These are phyloP conservation scores for Bombus turneri DNA, from an alignment of 1,140 invertebrate genomes.

Conservation along the genomic window DNA sequence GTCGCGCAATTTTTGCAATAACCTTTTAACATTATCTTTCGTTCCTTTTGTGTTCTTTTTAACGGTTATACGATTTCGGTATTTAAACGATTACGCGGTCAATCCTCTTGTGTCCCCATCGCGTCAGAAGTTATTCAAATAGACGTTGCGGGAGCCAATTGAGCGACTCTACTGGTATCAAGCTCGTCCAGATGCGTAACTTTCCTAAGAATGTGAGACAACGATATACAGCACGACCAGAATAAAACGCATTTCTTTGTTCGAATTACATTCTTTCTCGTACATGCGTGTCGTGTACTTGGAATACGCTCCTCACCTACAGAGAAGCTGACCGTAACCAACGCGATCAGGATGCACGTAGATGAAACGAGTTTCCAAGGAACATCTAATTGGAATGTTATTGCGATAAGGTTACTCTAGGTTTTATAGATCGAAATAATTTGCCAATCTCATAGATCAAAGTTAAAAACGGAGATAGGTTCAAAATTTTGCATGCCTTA, in stretches of 20 bases:
- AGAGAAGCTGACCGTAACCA: slow-evolving; percentile 18
- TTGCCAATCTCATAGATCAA: not conserved
- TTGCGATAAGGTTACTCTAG: not conserved
- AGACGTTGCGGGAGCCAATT: slow-evolving; percentile 37
- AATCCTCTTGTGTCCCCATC: not conserved
- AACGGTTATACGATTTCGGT: not conserved
- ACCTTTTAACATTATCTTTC: not conserved
- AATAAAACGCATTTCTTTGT: slow-evolving; percentile 35
- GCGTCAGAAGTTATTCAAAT: slow-evolving; percentile 18
- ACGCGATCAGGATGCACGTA: slow-evolving; percentile 31
- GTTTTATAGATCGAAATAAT: not conserved
- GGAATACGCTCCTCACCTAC: not conserved
- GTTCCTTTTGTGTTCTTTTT: not conserved
- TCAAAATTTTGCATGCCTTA: not conserved
- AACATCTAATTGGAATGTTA: slow-evolving; percentile 56
- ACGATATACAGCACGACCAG: slow-evolving; percentile 39
- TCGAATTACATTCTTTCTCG: slow-evolving; percentile 28
- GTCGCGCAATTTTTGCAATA: not conserved
- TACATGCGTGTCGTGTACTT: slow-evolving; percentile 2
- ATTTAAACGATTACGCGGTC: not conserved
- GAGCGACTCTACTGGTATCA: slow-evolving; percentile 9
- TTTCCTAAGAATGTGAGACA: slow-evolving; percentile 61
- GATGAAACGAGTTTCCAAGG: slow-evolving; percentile 46
- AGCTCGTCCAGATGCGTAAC: slow-evolving; percentile 31
- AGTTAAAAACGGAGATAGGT: not conserved